Evolutionary conservation across 2,113 vertebrate genomes (phyloP), one percentile per base, ranked within the genome.

Genomic region (Gallinago paraguaiae): DNA sequence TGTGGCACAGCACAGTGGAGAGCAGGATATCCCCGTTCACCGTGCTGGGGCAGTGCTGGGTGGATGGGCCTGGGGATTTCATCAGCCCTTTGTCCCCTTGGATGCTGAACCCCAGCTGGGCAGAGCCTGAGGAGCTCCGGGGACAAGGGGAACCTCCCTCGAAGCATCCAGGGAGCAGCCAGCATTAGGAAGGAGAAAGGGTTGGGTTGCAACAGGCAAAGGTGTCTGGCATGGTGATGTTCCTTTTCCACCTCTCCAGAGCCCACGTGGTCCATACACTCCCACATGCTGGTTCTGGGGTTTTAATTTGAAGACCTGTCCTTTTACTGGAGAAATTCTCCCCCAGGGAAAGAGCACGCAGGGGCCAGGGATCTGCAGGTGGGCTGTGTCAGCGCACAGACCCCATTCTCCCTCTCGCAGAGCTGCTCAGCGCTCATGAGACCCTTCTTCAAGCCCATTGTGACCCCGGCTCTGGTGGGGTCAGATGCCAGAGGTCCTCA

Each of bases 1-100:
- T 0, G 1, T 10, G 23, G 33, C 75, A 31, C 17, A 25, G 35
- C 1, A 1, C 2, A 5, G 50, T 27, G 11, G 1, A 0, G 65
- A 39, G 65, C 24, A 20, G 27, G 13, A 6, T 37, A 11, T 46
- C 48, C 37, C 30, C 7, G 0, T 43, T 70, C 45, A 31, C 45
- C 7, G 1, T 33, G 25, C 31, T 71, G 46, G 22, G 50, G 39
- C 28, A 3, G 43, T 13, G 17, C 43, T 43, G 50, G 48, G 31
- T 50, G 41, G 33, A 51, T 37, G 16, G 27, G 31, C 10, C 65
- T 4, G 1, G 45, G 20, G 4, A 1, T 53, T 86, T 53, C 3
- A 5, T 54, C 37, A 43, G 35, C 28, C 14, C 15, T 11, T 45
- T n/a, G 19, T 71, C 10, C 59, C 43, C 18, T 25, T n/a, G 35